These are phyloP conservation scores for Synaphobranchus kaupii DNA, from an alignment of 2,797 vertebrate species.

Conservation along the genomic window DNA sequence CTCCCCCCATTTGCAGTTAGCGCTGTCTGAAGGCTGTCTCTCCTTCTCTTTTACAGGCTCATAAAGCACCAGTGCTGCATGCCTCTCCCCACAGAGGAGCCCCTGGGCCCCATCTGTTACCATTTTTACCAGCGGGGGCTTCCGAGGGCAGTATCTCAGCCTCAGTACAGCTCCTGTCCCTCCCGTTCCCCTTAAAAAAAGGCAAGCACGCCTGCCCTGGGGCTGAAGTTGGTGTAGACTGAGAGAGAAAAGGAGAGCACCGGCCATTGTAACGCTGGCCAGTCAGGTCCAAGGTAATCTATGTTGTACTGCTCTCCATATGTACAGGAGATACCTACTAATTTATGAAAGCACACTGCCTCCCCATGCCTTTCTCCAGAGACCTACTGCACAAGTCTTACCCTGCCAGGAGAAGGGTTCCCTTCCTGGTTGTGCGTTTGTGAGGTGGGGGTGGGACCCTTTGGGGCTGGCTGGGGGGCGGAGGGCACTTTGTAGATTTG, in stretches of 20 bases:
- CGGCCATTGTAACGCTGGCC: slow-evolving; percentile 9
- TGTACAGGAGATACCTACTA: not conserved
- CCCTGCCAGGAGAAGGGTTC: slow-evolving; percentile 61
- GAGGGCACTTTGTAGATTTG: slow-evolving; percentile 70
- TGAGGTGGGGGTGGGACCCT: slow-evolving; percentile 49
- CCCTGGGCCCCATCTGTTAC: slow-evolving; percentile 71
- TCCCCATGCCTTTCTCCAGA: not conserved
- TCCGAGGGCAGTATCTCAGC: slow-evolving; percentile 62
- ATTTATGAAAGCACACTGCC: not conserved
- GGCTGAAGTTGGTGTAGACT: not conserved
- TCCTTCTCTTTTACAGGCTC: slow-evolving; percentile 69
- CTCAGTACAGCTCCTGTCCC: slow-evolving; percentile 44
- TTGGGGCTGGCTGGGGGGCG: slow-evolving; percentile 46
- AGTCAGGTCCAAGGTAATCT: not conserved
- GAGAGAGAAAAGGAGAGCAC: slow-evolving; percentile 7
- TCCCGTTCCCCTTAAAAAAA: slow-evolving; percentile 32
- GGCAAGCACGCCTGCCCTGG: slow-evolving; percentile 11
- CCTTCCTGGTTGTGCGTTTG: slow-evolving; percentile 61
- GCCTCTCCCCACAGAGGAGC: slow-evolving; percentile 64
- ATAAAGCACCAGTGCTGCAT: slow-evolving; percentile 68
- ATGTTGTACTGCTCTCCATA: not conserved
- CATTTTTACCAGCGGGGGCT: slow-evolving; percentile 70
- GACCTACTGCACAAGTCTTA: slow-evolving; percentile 48
- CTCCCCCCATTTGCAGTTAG: slow-evolving; percentile 69
- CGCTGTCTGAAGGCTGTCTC: slow-evolving; percentile 69